Percentiles rank a stretch among this genome's conserved stretches.
phyloP scores from a whole-genome alignment of 2,888 invertebrate genomes.

The Lasius fuliginosus region DNA sequence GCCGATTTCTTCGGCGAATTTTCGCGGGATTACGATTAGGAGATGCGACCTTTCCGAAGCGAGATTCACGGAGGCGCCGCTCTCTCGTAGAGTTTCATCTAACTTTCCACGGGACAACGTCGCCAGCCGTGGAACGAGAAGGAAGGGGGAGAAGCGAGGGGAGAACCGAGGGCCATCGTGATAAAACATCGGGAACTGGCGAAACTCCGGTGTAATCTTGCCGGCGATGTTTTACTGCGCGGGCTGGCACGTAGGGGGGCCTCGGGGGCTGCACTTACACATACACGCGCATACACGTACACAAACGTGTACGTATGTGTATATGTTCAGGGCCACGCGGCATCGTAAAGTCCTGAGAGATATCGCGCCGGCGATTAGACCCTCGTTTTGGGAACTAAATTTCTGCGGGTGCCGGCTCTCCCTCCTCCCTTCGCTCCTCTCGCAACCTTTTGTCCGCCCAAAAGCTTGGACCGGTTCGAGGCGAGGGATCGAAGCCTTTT shows the following conservation, averaged over 20 bases:
- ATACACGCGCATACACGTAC: not conserved
- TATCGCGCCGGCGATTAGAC: slow-evolving; percentile 81
- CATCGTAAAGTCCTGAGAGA: slow-evolving; percentile 81
- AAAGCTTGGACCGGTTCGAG: slow-evolving; percentile 13
- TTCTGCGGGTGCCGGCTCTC: slow-evolving; percentile 63
- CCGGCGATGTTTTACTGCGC: slow-evolving; percentile 81
- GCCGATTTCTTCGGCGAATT: slow-evolving; percentile 31
- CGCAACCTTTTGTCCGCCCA: not conserved
- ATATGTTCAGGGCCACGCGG: slow-evolving; percentile 57
- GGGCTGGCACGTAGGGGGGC: slow-evolving; percentile 67
- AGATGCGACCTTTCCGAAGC: slow-evolving; percentile 21
- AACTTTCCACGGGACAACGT: slow-evolving; percentile 69
- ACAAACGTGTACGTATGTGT: not conserved
- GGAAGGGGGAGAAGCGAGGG: slow-evolving; percentile 21
- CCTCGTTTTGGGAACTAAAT: slow-evolving; percentile 81
- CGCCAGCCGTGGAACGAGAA: slow-evolving; percentile 30
- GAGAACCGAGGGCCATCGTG: slow-evolving; percentile 75
- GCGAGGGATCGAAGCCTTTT: slow-evolving; percentile 39
- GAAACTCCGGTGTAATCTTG: slow-evolving; percentile 83
- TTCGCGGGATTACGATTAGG: slow-evolving; percentile 45
- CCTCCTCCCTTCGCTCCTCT: not conserved
- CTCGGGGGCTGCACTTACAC: slow-evolving; percentile 50
- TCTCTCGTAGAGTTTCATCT: slow-evolving; percentile 63
- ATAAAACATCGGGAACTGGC: slow-evolving; percentile 83
- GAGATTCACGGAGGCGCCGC: slow-evolving; percentile 40